Base-by-base conservation (phyloP, 2,797 vertebrate species). In the Pseudotriccus pelzelni region DNA sequence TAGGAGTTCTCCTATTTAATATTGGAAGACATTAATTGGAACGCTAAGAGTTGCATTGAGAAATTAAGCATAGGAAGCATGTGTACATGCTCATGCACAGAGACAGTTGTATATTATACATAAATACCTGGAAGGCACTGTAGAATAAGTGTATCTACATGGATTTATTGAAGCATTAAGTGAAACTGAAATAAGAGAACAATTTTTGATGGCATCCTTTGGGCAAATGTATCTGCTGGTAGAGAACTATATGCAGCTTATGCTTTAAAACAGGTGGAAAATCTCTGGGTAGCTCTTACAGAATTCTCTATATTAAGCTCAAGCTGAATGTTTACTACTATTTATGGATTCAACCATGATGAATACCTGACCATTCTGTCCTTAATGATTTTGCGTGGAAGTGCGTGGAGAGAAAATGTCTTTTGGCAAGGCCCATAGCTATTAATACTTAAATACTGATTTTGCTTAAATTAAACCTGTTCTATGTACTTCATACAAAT, bases 221-320 rank as follows among this genome's bases (percentile, higher is more conserved):
- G 62, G 53, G 74, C 41, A 87, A 72, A 56, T 77, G 3, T 25
- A 3, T 77, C 56, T 74, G 12, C 72, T 82, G 3, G 43, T 49
- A 50, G 37, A 77, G 52, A 77, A 25, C 34, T 58, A 3, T 27
- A 46, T 87, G 46, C 73, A 64, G 53, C n/a, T 91, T 79, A 64
- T 58, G 37, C 63, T 89, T 70, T 77, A 80, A 80, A 95, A 67
- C n/a, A 47, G 32, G 23, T 85, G 30, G 76, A 79, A 89, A 91
- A 69, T 64, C 17, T 81, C 58, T 69, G 11, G 55, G 6, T 43
- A 58, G 62, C 58, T 78, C 7, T 39, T 66, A 37, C 1, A 44
- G 67, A 86, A 58, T 73, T 82, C 10, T 75, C 47, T 90, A 19
- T 20, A 22, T 74, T 90, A 30, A 82, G 55, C 10, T 90, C 25